A percentile compares a stretch with the other conserved stretches of the same genome.
Evolutionary conservation across 2,797 vertebrate species (phyloP).

Genomic region (Helarctos malayanus): DNA sequence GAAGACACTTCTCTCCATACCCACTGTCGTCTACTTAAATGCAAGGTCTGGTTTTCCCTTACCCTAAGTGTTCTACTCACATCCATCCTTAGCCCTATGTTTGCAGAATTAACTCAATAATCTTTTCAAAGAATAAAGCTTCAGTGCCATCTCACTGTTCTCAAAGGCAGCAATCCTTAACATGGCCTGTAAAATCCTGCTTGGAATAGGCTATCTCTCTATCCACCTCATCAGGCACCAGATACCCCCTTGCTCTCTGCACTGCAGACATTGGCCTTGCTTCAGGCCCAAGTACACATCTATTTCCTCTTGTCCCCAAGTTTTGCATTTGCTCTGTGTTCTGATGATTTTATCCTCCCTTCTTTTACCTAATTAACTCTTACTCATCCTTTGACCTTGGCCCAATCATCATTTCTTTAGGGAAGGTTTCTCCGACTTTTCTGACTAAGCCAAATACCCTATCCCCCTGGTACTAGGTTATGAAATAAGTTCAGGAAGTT

Average conservation of each 20-base stretch:
- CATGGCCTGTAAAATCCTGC: not conserved
- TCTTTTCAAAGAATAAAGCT: not conserved
- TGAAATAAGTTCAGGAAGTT: slow-evolving; percentile 40
- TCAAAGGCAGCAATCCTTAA: not conserved
- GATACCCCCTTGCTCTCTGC: not conserved
- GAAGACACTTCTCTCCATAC: not conserved
- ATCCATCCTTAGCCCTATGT: not conserved
- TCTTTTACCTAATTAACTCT: slow-evolving; percentile 31
- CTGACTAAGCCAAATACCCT: slow-evolving; percentile 15
- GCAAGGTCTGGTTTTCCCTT: not conserved
- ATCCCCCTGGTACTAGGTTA: not conserved
- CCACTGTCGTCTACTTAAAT: not conserved
- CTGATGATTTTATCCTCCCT: not conserved
- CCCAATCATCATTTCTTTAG: slow-evolving; percentile 17
- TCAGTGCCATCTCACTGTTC: not conserved
- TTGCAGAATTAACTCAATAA: not conserved
- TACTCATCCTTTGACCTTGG: slow-evolving; percentile 17
- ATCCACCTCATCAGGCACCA: not conserved
- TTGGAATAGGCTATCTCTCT: not conserved
- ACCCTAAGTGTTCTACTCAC: not conserved
- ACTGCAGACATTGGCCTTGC: not conserved
- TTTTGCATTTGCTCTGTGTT: not conserved
- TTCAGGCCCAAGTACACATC: not conserved
- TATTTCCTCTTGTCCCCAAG: not conserved
- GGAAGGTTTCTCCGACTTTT: not conserved